Percentiles rank a stretch among this genome's conserved stretches.
phyloP scores from a whole-genome alignment of 2,797 vertebrate species.

The Emydoidea blandingii region DNA sequence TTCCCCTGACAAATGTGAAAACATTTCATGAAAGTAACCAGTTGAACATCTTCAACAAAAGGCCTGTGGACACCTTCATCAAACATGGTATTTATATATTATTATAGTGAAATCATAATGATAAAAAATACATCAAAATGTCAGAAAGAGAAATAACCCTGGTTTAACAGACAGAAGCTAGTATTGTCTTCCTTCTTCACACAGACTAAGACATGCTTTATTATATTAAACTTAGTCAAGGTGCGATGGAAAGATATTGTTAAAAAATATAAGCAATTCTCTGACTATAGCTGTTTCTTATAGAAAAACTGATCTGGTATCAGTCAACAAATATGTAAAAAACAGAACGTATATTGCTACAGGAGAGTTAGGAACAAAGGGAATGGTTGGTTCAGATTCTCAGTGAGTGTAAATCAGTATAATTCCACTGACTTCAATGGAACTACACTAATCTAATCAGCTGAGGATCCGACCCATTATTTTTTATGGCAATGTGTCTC shows the following conservation, averaged over 20 bases:
- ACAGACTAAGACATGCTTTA: background rate
- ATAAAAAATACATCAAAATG: background rate
- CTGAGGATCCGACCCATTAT: background rate
- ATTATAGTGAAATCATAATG: background rate
- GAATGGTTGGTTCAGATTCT: background rate
- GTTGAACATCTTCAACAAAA: background rate
- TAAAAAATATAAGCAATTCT: background rate
- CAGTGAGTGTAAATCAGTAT: background rate
- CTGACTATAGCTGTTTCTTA: background rate
- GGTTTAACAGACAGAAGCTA: background rate
- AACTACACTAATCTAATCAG: rapidly evolving
- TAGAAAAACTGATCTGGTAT: background rate
- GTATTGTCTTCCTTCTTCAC: background rate
- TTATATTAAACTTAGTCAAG: background rate
- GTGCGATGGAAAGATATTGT: background rate
- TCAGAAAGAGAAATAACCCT: background rate
- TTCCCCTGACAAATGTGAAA: background rate
- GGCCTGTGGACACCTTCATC: background rate
- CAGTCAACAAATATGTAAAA: background rate
- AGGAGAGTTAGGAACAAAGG: background rate
- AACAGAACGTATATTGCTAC: background rate
- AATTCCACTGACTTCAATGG: background rate
- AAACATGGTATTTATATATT: background rate
- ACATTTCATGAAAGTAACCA: background rate
- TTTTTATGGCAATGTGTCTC: background rate